Percentiles rank a stretch among this genome's conserved stretches.
Conservation (phyloP, 64 coral and sea anemone genomes). For the Platygyra sinensis region DNA sequence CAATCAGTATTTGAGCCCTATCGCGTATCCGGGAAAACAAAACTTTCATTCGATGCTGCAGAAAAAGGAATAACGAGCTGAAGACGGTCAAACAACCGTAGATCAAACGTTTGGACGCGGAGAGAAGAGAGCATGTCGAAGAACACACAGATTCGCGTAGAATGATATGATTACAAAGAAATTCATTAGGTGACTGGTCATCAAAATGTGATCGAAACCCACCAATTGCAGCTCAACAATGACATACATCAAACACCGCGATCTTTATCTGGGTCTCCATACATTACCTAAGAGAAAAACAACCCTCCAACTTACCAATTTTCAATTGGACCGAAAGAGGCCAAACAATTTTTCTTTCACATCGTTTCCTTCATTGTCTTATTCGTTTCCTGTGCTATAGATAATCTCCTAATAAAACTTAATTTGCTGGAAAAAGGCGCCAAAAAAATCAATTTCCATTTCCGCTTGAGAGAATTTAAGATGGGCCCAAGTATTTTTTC, state of each 20-base stretch:
- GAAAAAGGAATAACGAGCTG: neutral
- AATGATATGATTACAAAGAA: constrained; percentile 6
- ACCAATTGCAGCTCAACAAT: neutral
- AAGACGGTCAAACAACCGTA: neutral
- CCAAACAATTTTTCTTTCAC: neutral
- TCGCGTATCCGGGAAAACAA: neutral
- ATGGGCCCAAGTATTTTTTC: no score
- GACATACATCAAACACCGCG: neutral
- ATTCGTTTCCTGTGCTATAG: neutral
- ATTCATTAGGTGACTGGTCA: neutral
- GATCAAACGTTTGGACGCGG: neutral
- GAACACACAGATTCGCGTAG: neutral
- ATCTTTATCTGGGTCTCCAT: neutral
- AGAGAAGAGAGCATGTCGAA: neutral
- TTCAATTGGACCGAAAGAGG: neutral
- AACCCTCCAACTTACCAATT: neutral
- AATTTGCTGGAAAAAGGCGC: no score
- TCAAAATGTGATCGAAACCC: neutral
- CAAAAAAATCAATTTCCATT: no score
- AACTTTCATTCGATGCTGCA: neutral
- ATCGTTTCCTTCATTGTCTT: neutral
- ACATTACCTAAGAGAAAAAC: neutral
- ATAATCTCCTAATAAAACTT: neutral
- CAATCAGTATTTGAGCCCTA: no score
- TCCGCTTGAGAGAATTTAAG: no score